Conservation (phyloP, 2,113 vertebrate species). For the Bubalus kerabau region DNA sequence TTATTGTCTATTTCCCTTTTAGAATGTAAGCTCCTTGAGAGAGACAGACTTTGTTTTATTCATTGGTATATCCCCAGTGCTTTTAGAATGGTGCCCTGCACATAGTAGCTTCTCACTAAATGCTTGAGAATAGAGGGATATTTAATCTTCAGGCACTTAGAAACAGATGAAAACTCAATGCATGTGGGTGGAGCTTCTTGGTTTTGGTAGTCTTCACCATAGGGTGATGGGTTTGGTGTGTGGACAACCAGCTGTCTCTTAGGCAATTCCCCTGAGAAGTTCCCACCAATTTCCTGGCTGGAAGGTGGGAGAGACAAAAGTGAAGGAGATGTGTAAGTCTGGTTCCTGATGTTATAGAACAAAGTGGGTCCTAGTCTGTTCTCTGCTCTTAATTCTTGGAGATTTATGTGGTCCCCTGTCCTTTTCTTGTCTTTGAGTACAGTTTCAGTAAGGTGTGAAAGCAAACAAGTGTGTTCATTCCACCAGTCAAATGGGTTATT, state of each 20-base stretch:
- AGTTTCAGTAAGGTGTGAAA: not conserved
- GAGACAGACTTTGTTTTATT: not conserved
- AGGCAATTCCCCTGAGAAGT: not conserved
- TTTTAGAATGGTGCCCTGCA: not conserved
- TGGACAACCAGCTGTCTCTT: not conserved
- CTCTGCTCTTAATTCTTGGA: not conserved
- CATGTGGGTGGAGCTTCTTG: not conserved
- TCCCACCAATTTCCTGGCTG: not conserved
- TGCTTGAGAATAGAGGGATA: not conserved
- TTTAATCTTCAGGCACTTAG: not conserved
- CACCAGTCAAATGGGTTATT: not conserved
- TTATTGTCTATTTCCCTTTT: not conserved
- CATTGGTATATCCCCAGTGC: not conserved
- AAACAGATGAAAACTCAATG: not conserved
- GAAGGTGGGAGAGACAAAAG: not conserved
- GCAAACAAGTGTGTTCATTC: not conserved
- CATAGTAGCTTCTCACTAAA: not conserved
- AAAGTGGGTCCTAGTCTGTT: not conserved
- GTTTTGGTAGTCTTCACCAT: conserved; percentile 2
- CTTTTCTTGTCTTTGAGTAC: not conserved
- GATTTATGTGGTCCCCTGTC: not conserved
- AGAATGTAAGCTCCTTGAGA: not conserved
- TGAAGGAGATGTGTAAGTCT: not conserved
- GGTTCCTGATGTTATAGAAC: not conserved
- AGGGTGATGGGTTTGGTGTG: not conserved